These are phyloP conservation scores for Tribolium castaneum DNA, from an alignment of 1,140 invertebrate genomes.

Conservation along the genomic window DNA sequence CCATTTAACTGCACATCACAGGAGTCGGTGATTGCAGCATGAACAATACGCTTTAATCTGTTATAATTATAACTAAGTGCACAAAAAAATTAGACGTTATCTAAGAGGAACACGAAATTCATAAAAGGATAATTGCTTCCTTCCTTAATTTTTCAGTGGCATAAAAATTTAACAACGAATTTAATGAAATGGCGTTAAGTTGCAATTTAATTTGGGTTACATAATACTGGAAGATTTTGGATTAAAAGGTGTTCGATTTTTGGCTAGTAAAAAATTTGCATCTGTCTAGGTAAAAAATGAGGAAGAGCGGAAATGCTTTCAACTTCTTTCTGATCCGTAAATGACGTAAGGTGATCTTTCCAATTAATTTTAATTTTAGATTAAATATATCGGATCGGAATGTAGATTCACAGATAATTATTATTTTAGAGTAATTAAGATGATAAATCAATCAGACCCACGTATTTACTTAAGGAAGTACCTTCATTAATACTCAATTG, in stretches of 20 bases:
- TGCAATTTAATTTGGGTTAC: not conserved
- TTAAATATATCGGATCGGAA: not conserved
- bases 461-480: not conserved
- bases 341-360: not conserved
- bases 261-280: not conserved
- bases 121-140: not conserved
- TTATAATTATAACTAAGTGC: not conserved
- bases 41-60: constrained; percentile 4
- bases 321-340: not conserved
- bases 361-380: not conserved
- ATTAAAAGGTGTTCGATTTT: not conserved
- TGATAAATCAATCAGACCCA: not conserved
- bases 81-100: not conserved
- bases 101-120: not conserved
- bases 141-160: not conserved
- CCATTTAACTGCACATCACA: constrained; percentile 21
- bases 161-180: not conserved
- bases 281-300: not conserved
- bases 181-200: not conserved
- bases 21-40: not conserved
- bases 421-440: not conserved
- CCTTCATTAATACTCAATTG: not conserved
- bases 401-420: not conserved
- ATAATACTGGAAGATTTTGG: not conserved
- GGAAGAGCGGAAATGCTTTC: not conserved